These are phyloP conservation scores for Xerus inauris DNA, from an alignment of 2,113 vertebrate species.

Conservation along the genomic window DNA sequence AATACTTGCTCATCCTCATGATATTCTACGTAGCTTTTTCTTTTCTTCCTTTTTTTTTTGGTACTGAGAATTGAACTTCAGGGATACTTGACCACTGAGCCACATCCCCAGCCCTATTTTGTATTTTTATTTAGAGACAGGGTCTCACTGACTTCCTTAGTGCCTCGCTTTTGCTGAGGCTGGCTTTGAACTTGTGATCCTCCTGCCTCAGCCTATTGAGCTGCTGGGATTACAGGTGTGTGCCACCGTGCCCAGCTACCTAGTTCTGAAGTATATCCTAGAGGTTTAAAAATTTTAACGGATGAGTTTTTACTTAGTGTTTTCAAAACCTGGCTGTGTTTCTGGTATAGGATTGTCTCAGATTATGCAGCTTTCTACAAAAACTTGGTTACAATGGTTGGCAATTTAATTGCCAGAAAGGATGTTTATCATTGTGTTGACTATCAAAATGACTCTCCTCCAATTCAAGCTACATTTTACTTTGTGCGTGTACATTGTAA, in stretches of 20 bases:
- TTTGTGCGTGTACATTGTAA: neutral
- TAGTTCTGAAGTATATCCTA: neutral
- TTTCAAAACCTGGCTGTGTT: conserved; percentile 8
- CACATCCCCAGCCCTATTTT: too few relatives aligned
- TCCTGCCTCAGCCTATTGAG: too few relatives aligned
- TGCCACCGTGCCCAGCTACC: too few relatives aligned
- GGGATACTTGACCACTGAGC: too few relatives aligned
- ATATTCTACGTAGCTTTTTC: neutral
- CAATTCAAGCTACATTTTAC: neutral
- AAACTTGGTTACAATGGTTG: neutral
- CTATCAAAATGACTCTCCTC: neutral
- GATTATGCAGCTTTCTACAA: neutral
- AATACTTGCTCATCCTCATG: neutral
- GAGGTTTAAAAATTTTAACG: neutral
- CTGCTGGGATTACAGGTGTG: too few relatives aligned
- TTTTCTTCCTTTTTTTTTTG: too few relatives aligned
- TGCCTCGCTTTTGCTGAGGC: too few relatives aligned
- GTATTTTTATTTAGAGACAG: too few relatives aligned
- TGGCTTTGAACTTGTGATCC: too few relatives aligned
- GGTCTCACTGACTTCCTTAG: too few relatives aligned
- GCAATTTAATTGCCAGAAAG: neutral
- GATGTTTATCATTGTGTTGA: neutral
- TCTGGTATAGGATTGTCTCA: neutral
- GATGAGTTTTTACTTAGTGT: neutral
- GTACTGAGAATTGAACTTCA: too few relatives aligned